Evolutionary conservation across 2,797 vertebrate species (phyloP), one percentile per base, ranked within the genome.

Genomic region (Tachyglossus aculeatus): DNA sequence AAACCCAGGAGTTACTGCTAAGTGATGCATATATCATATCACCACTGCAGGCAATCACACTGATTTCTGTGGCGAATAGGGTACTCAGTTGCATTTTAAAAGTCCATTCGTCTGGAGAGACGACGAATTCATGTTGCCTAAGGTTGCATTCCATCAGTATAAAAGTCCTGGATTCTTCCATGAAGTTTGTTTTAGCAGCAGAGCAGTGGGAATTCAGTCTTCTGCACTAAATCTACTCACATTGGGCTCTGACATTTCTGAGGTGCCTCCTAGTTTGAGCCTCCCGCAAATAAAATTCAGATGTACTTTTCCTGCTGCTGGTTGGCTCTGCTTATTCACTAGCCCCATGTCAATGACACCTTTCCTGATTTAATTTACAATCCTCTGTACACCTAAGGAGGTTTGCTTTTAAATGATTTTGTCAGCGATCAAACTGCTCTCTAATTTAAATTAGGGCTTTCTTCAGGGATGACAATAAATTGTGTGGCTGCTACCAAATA

Each of bases 181-280:
- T 88, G 89, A 92, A 92, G 89, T 88, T 90, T 89, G 84, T 84
- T 91, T 93, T 92, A 92, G 82, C 84, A 89, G 82, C 73, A 82
- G 74, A 77, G 77, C 87, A 44, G 40, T 89, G 88, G 90, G 88
- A 91, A 84, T 92, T 93, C 88, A 71, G 63, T 82, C 82, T 90
- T 73, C 82, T 74, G 76, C 75, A 88, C 81, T 88, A 88, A 89
- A 84, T 87, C 86, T 87, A 78, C 80, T 74, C 81, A 68, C 74
- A 58, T 52, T 82, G 83, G 81, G 0, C 58, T 89, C 88, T 90
- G 90, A 90, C 88, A 88, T 90, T 88, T 86, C 80, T 79, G 86
- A 83, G 57, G 80, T 82, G 88, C 88, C 83, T 84, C 68, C 70
- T 54, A 64, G 71, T 72, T 89, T 89, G 83, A 82, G 45, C 25